Conservation (phyloP, 2,888 invertebrate species). For the Ichneumoninae sp. region DNA sequence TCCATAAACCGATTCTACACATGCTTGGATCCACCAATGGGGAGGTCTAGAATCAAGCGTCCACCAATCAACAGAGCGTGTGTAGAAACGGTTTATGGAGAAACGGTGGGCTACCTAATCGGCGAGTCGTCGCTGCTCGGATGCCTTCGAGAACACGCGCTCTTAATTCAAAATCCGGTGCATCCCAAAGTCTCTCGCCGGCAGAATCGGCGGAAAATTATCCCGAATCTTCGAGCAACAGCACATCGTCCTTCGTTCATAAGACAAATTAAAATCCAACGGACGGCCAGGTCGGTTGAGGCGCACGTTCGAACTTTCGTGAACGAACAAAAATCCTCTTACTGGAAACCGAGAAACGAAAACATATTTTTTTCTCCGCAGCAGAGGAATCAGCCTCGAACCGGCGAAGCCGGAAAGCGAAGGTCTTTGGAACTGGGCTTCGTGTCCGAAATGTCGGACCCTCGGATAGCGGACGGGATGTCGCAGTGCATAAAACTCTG, state of each 20-base stretch:
- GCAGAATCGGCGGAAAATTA: background rate
- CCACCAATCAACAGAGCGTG: no score
- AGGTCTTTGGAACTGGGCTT: slow-evolving; percentile 73
- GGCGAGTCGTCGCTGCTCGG: background rate
- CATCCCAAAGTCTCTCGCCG: background rate
- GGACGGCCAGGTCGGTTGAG: slow-evolving; percentile 54
- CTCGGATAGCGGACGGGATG: slow-evolving; percentile 76
- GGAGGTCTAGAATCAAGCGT: no score
- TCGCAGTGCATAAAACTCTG: slow-evolving; percentile 78
- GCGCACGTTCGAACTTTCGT: background rate
- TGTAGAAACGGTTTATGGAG: no score
- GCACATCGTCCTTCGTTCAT: background rate
- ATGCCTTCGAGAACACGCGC: slow-evolving; percentile 22
- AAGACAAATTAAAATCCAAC: slow-evolving; percentile 7
- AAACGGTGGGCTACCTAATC: no score
- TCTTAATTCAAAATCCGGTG: slow-evolving; percentile 33
- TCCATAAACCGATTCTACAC: no score
- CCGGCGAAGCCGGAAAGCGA: slow-evolving; percentile 62
- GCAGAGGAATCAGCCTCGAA: background rate
- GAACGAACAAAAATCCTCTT: background rate
- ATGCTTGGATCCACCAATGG: no score
- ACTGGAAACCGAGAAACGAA: background rate
- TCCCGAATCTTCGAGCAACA: background rate
- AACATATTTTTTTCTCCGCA: slow-evolving; percentile 18
- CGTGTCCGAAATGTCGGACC: slow-evolving; percentile 71